Conservation (phyloP, 2,888 invertebrate species). For the Nymphalis urticae region DNA sequence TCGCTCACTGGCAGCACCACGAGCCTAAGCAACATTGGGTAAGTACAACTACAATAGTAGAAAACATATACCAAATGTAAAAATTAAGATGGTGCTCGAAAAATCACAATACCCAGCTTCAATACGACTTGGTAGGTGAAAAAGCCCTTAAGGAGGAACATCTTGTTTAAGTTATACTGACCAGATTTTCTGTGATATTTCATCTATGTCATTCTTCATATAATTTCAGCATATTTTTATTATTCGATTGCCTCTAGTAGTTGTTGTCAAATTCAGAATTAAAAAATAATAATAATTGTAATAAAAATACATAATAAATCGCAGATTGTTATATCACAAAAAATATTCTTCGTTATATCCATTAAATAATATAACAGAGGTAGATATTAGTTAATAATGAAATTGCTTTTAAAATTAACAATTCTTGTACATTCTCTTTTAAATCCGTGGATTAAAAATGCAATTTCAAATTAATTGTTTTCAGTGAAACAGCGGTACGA, state of each 20-base stretch:
- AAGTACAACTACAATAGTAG: conserved; percentile 46
- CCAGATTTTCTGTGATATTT: too few species aligned
- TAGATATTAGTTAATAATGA: not conserved
- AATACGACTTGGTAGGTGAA: too few species aligned
- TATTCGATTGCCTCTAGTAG: too few species aligned
- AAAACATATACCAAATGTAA: not conserved
- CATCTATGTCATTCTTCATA: too few species aligned
- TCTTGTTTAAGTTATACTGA: too few species aligned
- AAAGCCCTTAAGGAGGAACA: too few species aligned
- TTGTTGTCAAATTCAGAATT: too few species aligned
- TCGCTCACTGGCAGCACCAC: conserved; percentile 76
- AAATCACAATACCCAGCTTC: too few species aligned
- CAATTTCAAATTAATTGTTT: conserved; percentile 18
- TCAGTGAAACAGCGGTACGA: conserved; percentile 19
- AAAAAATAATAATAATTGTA: too few species aligned
- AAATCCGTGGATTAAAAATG: not conserved
- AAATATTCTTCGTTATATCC: not conserved
- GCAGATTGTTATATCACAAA: not conserved
- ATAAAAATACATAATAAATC: too few species aligned
- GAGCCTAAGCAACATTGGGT: conserved; percentile 76
- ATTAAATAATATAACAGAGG: not conserved
- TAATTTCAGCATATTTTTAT: too few species aligned
- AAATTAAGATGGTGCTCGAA: not conserved
- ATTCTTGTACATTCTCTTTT: conserved; percentile 5
- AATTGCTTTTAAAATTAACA: not conserved